phyloP scores from a whole-genome alignment of 2,113 vertebrate species.

The Arizona elegans region DNA sequence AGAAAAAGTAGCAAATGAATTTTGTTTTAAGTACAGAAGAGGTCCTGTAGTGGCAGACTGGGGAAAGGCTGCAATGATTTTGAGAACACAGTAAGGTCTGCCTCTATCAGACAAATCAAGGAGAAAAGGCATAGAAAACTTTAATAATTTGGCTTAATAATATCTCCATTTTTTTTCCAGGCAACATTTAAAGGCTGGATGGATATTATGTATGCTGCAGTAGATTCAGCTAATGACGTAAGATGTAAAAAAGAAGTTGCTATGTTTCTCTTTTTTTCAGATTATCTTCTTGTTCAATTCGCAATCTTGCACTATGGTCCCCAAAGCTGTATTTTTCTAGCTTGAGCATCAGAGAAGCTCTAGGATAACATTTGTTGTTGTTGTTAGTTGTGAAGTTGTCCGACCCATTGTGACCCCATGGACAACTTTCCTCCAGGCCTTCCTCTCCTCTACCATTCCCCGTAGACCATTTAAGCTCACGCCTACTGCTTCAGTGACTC shows the following conservation, averaged over 20 bases:
- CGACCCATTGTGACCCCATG: too few species aligned
- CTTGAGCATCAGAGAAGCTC: background rate
- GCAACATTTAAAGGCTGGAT: conserved; percentile 78
- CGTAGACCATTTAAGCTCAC: too few species aligned
- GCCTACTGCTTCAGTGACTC: too few species aligned
- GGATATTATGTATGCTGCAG: conserved; percentile 74
- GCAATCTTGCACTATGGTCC: background rate
- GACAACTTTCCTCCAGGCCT: too few species aligned
- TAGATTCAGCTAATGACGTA: conserved; percentile 63
- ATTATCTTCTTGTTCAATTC: background rate
- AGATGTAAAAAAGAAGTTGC: background rate
- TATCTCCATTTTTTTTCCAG: conserved; percentile 51
- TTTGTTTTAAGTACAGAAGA: background rate
- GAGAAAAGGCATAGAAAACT: background rate
- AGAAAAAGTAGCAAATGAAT: background rate
- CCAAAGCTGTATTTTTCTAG: background rate
- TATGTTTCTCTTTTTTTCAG: background rate
- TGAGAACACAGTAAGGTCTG: background rate
- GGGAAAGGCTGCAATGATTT: background rate
- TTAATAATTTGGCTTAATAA: conserved; percentile 8
- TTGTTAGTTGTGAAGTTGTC: too few species aligned
- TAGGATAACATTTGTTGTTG: background rate
- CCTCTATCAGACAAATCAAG: background rate
- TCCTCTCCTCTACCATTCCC: too few species aligned
- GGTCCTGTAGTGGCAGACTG: background rate